phyloP scores from a whole-genome alignment of 2,113 vertebrate species.

The Capreolus pygargus region DNA sequence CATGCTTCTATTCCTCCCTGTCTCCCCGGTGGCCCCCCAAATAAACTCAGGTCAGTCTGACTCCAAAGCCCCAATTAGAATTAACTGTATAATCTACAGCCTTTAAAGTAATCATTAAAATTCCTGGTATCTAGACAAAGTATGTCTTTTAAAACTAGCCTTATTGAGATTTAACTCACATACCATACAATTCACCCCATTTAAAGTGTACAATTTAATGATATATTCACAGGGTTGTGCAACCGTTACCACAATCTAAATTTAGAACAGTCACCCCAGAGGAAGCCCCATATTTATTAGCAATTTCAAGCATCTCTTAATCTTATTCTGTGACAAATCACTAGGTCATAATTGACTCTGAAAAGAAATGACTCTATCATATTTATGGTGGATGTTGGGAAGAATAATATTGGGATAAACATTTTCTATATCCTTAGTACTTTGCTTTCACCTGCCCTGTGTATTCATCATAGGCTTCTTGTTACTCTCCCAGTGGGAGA shows the following conservation, averaged over 20 bases:
- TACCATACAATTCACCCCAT: background rate
- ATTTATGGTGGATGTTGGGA: background rate
- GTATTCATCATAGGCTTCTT: background rate
- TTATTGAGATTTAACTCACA: background rate
- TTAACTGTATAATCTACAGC: background rate
- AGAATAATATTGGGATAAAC: background rate
- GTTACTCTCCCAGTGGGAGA: background rate
- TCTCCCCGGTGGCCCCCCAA: accelerated
- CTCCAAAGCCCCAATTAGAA: background rate
- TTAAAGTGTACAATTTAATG: background rate
- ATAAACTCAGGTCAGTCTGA: background rate
- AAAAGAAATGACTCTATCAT: background rate
- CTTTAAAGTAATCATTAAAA: background rate
- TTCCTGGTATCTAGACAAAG: background rate
- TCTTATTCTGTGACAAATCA: background rate
- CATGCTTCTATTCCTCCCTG: background rate
- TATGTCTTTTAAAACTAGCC: background rate
- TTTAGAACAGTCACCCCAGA: background rate
- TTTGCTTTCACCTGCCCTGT: background rate
- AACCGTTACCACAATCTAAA: background rate
- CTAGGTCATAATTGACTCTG: background rate
- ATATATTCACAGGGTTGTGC: background rate
- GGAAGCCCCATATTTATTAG: background rate
- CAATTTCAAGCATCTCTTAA: background rate
- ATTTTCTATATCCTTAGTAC: background rate